Conservation (phyloP, 2,888 invertebrate genomes). For the Apamea monoglypha region DNA sequence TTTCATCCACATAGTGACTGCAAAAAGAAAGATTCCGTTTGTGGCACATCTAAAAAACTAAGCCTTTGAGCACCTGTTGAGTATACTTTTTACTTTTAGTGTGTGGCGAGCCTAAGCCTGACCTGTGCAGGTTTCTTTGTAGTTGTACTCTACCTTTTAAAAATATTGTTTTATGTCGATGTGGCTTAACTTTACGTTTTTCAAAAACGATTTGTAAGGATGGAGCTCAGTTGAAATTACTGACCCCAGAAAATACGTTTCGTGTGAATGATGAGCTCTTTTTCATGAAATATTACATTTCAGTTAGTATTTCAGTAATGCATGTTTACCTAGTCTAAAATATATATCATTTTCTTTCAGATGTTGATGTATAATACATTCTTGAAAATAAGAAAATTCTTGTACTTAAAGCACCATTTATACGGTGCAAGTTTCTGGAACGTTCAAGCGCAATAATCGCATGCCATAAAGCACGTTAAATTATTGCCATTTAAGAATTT, state of each 20-base stretch:
- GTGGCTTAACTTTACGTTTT: slow-evolving; percentile 8
- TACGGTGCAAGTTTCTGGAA: not conserved
- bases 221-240: slow-evolving; percentile 18
- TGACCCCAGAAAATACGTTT: not conserved
- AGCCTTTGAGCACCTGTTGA: slow-evolving; percentile 69
- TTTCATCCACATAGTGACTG: slow-evolving; percentile 50
- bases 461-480: no score
- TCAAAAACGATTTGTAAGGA: slow-evolving; percentile 16
- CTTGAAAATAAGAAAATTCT: not conserved
- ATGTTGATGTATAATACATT: not conserved
- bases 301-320: not conserved
- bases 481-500: no score
- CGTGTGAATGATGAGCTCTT: not conserved
- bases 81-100: slow-evolving; percentile 62
- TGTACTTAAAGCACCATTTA: not conserved
- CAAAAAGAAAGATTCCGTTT: slow-evolving; percentile 63
- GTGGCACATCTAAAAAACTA: slow-evolving; percentile 59
- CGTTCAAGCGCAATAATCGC: not conserved
- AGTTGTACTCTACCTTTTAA: slow-evolving; percentile 26
- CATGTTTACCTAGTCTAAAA: not conserved
- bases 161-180: slow-evolving; percentile 28
- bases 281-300: not conserved
- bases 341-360: not conserved
- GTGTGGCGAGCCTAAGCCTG: slow-evolving; percentile 56
- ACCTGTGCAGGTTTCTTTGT: slow-evolving; percentile 38